Evolutionary conservation across 2,797 vertebrate species (phyloP).

Genomic region (Fringilla coelebs): DNA sequence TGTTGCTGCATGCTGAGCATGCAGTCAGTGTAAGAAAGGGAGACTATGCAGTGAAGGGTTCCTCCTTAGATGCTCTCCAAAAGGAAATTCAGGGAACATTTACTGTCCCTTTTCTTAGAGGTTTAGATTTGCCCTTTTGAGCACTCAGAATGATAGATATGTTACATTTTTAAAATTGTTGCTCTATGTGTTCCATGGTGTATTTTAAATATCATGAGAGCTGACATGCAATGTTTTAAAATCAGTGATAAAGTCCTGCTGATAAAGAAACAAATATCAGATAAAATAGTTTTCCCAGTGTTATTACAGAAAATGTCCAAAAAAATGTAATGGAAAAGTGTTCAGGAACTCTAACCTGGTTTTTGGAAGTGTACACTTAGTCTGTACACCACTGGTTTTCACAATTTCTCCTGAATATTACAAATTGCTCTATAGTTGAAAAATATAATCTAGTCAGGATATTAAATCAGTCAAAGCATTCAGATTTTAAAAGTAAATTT

Average conservation of each 20-base stretch:
- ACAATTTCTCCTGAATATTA: neutral
- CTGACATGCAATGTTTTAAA: neutral
- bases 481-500: neutral
- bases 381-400: neutral
- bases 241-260: neutral
- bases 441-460: neutral
- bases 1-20: rapidly evolving
- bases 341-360: neutral
- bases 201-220: neutral
- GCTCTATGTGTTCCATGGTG: neutral
- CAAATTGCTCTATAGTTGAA: neutral
- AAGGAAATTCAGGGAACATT: neutral
- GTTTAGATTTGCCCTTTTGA: neutral
- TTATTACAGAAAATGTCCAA: neutral
- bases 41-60: rapidly evolving
- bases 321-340: neutral
- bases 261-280: neutral
- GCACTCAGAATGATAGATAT: neutral
- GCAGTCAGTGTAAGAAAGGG: neutral
- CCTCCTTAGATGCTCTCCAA: neutral
- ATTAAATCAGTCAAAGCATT: neutral
- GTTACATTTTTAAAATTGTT: neutral
- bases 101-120: neutral
- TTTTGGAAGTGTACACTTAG: neutral
- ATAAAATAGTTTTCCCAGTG: neutral